Evolutionary conservation across 2,888 invertebrate species (phyloP).

Genomic region (Drosophila subsilvestris): DNA sequence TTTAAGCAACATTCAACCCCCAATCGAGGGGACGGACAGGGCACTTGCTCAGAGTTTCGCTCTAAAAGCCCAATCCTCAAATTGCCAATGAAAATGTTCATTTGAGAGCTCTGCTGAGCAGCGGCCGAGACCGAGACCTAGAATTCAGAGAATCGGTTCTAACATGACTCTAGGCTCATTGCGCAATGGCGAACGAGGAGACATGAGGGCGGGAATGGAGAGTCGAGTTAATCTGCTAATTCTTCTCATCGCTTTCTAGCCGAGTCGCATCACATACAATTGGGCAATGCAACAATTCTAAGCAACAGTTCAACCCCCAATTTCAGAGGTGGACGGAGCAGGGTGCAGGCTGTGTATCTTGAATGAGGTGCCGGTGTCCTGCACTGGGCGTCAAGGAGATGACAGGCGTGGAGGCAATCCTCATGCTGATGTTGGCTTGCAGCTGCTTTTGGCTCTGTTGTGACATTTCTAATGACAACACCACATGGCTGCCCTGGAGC

Average conservation of each 20-base stretch:
- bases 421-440: slow-evolving; percentile 70
- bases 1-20: slow-evolving; percentile 19
- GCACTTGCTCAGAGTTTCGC: slow-evolving; percentile 6
- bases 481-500: slow-evolving; percentile 31
- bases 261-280: no score
- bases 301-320: no score
- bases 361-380: slow-evolving; percentile 1
- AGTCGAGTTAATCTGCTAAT: no score
- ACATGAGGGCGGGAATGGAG: no score
- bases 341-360: not conserved
- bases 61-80: not conserved
- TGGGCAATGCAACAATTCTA: no score
- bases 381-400: slow-evolving; percentile 36
- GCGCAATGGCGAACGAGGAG: slow-evolving; percentile 70
- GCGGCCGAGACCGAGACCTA: not conserved
- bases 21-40: slow-evolving; percentile 8
- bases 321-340: slow-evolving; percentile 44
- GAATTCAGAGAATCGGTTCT: no score
- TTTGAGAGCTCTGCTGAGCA: slow-evolving; percentile 1
- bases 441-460: slow-evolving; percentile 76
- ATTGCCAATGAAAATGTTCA: slow-evolving; percentile 34
- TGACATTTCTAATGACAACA: slow-evolving; percentile 81
- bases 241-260: no score
- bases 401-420: slow-evolving; percentile 37
- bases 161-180: slow-evolving; percentile 4